Percentiles rank a stretch among this genome's conserved stretches.
Conservation (phyloP, 2,888 invertebrate species). For the Caenorhabditis sp. region DNA sequence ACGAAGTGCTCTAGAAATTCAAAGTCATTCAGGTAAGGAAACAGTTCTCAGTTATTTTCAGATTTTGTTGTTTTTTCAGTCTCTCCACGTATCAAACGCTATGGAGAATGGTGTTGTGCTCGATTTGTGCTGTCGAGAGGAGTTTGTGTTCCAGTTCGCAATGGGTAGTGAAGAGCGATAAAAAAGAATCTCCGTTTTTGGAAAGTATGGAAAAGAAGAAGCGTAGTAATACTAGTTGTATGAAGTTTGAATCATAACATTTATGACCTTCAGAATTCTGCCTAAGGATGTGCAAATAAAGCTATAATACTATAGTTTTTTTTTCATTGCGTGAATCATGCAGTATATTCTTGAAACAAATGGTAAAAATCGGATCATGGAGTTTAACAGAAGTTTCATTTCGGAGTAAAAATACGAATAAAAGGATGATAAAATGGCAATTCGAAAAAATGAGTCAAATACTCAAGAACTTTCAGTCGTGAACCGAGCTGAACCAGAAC, state of each 20-base stretch:
- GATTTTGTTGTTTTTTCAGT: too few relatives aligned
- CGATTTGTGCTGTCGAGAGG: constrained; percentile 58
- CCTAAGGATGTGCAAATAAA: constrained; percentile 44
- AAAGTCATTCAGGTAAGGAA: background rate
- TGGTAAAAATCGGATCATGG: too few relatives aligned
- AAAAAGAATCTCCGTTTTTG: constrained; percentile 1
- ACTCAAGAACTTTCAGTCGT: too few relatives aligned
- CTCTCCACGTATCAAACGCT: constrained; percentile 31
- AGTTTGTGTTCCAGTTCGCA: constrained; percentile 62
- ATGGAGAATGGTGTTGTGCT: constrained; percentile 65
- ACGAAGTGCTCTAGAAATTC: constrained; percentile 34
- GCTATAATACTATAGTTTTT: constrained; percentile 14
- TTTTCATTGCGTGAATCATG: background rate
- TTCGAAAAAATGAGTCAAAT: too few relatives aligned
- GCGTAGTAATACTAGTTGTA: constrained; percentile 30
- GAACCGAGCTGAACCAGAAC: too few relatives aligned
- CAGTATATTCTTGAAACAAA: too few relatives aligned
- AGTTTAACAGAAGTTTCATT: too few relatives aligned
- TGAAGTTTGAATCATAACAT: constrained; percentile 59
- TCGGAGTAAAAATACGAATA: too few relatives aligned
- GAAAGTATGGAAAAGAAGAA: background rate
- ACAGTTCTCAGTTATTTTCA: too few relatives aligned
- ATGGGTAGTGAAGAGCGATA: constrained; percentile 10
- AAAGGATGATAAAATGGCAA: too few relatives aligned
- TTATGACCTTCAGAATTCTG: constrained; percentile 44